phyloP scores from a whole-genome alignment of 2,888 invertebrate genomes.

The Sinopyrophorus schimmeli region DNA sequence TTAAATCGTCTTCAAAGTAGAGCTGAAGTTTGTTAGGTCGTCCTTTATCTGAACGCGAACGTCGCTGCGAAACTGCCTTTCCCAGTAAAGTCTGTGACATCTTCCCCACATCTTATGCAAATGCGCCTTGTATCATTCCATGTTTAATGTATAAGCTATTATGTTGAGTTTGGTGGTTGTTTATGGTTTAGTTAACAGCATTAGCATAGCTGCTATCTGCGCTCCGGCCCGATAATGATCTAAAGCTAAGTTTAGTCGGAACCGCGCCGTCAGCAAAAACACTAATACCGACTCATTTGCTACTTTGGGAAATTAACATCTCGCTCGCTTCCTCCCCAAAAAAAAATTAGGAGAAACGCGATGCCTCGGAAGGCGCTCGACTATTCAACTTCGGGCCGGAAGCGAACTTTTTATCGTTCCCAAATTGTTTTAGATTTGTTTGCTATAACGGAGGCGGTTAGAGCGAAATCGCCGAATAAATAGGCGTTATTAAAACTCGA shows the following conservation, averaged over 20 bases:
- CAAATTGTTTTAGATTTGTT: conserved; percentile 17
- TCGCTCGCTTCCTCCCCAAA: conserved; percentile 27
- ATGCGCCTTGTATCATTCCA: conserved; percentile 51
- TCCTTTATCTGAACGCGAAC: conserved; percentile 25
- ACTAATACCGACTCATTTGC: conserved; percentile 44
- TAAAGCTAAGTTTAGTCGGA: conserved; percentile 42
- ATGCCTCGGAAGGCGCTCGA: background rate
- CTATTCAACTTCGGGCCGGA: conserved; percentile 9
- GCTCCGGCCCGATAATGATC: conserved; percentile 49
- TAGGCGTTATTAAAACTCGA: conserved; percentile 15
- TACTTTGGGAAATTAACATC: conserved; percentile 46
- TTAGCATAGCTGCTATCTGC: conserved; percentile 50
- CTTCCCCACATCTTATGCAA: conserved; percentile 52
- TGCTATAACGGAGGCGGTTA: conserved; percentile 12
- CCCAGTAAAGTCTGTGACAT: conserved; percentile 34
- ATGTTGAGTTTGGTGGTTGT: conserved; percentile 53
- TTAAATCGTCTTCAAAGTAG: conserved; percentile 15
- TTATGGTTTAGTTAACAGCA: conserved; percentile 52
- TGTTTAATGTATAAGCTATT: conserved; percentile 55
- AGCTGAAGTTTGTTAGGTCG: conserved; percentile 15
- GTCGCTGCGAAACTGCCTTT: conserved; percentile 22
- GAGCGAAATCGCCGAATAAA: conserved; percentile 6
- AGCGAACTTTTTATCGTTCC: conserved; percentile 12
- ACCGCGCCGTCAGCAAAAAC: conserved; percentile 42
- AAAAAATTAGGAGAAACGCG: conserved; percentile 6